A percentile compares a stretch with the other conserved stretches of the same genome.
Evolutionary conservation across 2,797 vertebrate species (phyloP).

Genomic region (Loris lydekkerianus): DNA sequence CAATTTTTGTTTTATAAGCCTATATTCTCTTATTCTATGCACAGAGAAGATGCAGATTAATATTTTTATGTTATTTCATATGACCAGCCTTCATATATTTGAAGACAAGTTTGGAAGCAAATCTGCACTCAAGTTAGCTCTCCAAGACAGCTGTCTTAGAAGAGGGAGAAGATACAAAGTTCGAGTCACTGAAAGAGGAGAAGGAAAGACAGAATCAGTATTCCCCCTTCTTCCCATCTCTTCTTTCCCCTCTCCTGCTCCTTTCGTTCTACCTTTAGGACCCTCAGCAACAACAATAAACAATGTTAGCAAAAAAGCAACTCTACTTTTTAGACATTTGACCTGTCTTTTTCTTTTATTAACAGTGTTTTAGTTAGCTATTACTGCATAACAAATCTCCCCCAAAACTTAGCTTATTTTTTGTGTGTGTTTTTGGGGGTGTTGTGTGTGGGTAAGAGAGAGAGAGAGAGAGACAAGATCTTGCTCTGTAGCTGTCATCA

Average conservation of each 20-base stretch:
- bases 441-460: too few relatives aligned
- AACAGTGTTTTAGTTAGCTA: neutral
- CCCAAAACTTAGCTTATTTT: neutral
- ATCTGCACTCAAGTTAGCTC: neutral
- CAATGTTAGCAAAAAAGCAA: neutral
- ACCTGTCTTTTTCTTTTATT: neutral
- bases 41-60: neutral
- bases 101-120: constrained; percentile 45
- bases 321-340: constrained; percentile 46
- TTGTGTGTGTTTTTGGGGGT: too few relatives aligned
- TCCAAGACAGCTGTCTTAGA: neutral
- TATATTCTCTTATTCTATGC: neutral
- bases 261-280: constrained; percentile 85
- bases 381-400: neutral
- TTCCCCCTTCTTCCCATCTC: neutral
- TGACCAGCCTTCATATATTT: neutral
- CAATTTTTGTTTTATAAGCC: neutral
- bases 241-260: too few relatives aligned
- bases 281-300: constrained; percentile 82
- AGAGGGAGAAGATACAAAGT: neutral
- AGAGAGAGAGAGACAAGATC: neutral
- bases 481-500: neutral
- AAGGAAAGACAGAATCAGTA: neutral
- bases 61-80: constrained; percentile 52
- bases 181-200: neutral